Conservation (phyloP, 1,140 invertebrate species). For the Cydia splendana region DNA sequence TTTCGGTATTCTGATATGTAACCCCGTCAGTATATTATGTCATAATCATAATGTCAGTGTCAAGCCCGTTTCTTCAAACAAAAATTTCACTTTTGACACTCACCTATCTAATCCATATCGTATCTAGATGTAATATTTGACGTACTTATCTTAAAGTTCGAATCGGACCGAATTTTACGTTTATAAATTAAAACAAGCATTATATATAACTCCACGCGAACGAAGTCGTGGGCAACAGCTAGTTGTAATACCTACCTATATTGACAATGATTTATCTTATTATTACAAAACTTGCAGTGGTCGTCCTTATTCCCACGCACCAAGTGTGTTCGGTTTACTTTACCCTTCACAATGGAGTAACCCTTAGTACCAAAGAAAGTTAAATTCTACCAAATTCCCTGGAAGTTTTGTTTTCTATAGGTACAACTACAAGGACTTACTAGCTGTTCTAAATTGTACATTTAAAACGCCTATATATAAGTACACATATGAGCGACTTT, state of each 20-base stretch:
- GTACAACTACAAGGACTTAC: not conserved
- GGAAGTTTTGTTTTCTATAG: not conserved
- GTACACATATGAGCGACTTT: conserved; percentile 68
- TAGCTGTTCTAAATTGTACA: conserved; percentile 64
- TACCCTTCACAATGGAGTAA: not conserved
- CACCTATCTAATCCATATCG: too few species aligned
- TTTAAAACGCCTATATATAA: conserved; percentile 70
- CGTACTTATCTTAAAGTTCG: too few species aligned
- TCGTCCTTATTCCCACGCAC: conserved; percentile 38
- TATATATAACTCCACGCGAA: too few species aligned
- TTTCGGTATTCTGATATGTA: too few species aligned
- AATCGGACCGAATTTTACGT: too few species aligned
- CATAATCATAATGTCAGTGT: too few species aligned
- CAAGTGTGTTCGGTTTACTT: conserved; percentile 44
- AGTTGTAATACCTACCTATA: not conserved
- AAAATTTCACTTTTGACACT: too few species aligned
- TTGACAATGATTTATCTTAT: not conserved
- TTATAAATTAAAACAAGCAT: too few species aligned
- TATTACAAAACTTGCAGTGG: not conserved
- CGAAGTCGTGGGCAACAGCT: not conserved
- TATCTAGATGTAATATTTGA: too few species aligned
- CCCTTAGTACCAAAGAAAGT: not conserved
- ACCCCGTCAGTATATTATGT: too few species aligned
- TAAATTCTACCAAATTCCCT: not conserved
- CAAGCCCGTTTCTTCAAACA: too few species aligned